Evolutionary conservation across 2,113 vertebrate species (phyloP).

Genomic region (Prionailurus bengalensis): DNA sequence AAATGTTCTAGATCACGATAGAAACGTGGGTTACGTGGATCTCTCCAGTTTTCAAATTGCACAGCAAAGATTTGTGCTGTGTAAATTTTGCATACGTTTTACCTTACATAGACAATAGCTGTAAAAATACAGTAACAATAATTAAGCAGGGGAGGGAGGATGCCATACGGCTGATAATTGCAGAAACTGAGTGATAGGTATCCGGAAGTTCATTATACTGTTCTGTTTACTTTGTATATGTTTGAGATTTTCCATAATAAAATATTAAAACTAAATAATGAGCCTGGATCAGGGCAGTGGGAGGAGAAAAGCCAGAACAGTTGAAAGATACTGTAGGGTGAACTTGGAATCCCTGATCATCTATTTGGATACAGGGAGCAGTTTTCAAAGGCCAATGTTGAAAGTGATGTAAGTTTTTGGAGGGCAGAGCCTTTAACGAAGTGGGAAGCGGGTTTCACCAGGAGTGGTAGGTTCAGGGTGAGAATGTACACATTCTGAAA

Average conservation of each 20-base stretch:
- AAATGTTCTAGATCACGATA: neutral
- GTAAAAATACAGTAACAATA: neutral
- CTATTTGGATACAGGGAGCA: fast-evolving
- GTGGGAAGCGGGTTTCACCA: neutral
- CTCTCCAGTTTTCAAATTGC: neutral
- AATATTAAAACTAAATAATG: neutral
- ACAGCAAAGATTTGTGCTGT: neutral
- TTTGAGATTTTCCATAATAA: conserved; percentile 37
- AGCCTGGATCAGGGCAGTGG: neutral
- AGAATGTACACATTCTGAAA: neutral
- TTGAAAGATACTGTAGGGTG: neutral
- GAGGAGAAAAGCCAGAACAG: neutral
- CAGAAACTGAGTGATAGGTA: neutral
- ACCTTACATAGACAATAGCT: neutral
- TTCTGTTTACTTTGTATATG: neutral
- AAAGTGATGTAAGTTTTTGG: neutral
- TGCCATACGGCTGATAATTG: neutral
- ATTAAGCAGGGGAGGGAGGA: neutral
- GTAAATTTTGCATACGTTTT: neutral
- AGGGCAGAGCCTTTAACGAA: neutral
- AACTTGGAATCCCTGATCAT: neutral
- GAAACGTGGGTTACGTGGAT: neutral
- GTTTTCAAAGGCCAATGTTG: neutral
- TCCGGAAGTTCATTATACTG: neutral
- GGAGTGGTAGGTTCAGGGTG: neutral